These are phyloP conservation scores for Microtus pennsylvanicus DNA, from an alignment of 2,113 vertebrate species.

Conservation along the genomic window DNA sequence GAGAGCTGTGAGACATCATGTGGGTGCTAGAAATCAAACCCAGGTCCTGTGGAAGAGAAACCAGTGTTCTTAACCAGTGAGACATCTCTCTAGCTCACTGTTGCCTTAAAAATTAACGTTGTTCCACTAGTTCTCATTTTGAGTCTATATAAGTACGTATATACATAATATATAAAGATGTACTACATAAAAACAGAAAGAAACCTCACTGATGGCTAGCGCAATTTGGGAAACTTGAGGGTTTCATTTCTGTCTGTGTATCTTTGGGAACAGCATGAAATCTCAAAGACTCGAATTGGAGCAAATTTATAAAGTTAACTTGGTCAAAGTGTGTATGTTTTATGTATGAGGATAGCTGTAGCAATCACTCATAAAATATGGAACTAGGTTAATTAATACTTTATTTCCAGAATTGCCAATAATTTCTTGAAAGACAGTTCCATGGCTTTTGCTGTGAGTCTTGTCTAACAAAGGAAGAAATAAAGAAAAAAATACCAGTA, in stretches of 20 bases:
- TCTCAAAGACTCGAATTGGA: conserved; percentile 3
- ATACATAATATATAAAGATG: too few relatives aligned
- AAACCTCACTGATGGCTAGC: background rate
- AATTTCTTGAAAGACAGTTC: conserved; percentile 30
- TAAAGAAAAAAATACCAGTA: conserved; percentile 49
- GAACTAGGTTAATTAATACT: conserved; percentile 9
- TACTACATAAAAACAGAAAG: background rate
- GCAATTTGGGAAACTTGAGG: background rate
- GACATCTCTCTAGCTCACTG: background rate
- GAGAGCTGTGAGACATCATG: background rate
- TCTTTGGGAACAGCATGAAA: background rate
- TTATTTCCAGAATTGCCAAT: conserved; percentile 10
- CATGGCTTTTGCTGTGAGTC: conserved; percentile 13
- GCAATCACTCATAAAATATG: conserved; percentile 4
- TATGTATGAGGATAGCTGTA: background rate
- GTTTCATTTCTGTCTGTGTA: background rate
- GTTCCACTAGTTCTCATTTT: background rate
- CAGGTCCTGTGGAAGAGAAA: background rate
- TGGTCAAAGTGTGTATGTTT: background rate
- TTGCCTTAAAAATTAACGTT: background rate
- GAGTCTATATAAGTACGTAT: too few relatives aligned
- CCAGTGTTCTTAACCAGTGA: background rate
- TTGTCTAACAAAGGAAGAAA: background rate
- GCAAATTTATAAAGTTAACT: conserved; percentile 7
- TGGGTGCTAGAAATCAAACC: background rate